A percentile compares a stretch with the other conserved stretches of the same genome.
These are phyloP conservation scores for Charaxes varanes DNA, from an alignment of 1,140 invertebrate species.

Conservation along the genomic window DNA sequence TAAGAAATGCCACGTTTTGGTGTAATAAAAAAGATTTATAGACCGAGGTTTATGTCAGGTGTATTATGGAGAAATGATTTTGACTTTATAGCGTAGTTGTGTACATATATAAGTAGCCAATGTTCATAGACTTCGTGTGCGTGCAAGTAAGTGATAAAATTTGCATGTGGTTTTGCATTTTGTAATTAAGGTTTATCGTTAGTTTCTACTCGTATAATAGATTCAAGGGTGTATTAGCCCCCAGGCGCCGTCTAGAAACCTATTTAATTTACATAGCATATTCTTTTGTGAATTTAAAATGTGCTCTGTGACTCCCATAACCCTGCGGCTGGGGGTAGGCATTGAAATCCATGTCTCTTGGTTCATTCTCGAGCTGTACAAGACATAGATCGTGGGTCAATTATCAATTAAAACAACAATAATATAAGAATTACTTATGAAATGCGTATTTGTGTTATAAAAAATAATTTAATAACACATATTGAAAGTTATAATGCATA, in stretches of 20 bases:
- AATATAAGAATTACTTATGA: too few relatives aligned
- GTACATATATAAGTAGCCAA: conserved; percentile 4
- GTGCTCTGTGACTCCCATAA: too few relatives aligned
- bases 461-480: too few relatives aligned
- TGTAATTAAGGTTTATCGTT: conserved; percentile 12
- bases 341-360: too few relatives aligned
- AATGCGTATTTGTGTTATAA: too few relatives aligned
- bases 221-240: not conserved
- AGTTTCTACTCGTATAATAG: conserved; percentile 5
- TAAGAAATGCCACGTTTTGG: conserved; percentile 25
- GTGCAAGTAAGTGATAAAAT: conserved; percentile 21
- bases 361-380: too few relatives aligned
- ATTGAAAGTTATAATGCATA: too few relatives aligned
- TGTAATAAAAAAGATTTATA: conserved; percentile 4
- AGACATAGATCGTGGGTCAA: too few relatives aligned
- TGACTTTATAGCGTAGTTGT: conserved; percentile 2
- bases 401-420: too few relatives aligned
- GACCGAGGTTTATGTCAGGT: not conserved
- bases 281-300: too few relatives aligned
- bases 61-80: not conserved
- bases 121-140: conserved; percentile 11
- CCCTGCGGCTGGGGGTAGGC: too few relatives aligned
- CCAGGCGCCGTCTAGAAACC: not conserved
- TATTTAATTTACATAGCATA: not conserved
- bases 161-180: conserved; percentile 23